Base-by-base conservation (phyloP, 2,888 invertebrate genomes). In the Cecidostiba fungosa region DNA sequence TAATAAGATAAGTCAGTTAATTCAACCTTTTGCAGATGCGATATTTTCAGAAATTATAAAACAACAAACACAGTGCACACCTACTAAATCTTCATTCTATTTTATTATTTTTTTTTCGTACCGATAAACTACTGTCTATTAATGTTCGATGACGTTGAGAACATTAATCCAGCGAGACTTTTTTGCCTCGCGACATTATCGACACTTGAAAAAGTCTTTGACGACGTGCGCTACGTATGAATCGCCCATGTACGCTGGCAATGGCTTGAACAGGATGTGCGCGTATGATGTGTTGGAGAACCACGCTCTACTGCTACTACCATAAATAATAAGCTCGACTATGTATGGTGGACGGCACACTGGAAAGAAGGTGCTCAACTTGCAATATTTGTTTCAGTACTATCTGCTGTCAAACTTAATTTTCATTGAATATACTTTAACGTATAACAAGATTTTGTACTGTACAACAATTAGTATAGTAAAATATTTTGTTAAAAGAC, bases 271-370 rank as follows among this genome's bases (percentile, higher is more conserved):
- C 89, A 90, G 90, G 90, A 89, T 89, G 89, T 87, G 82, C 88
- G 81, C 86, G 86, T 87, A 88, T 88, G 88, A 89, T 88, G 89
- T 89, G 87, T 88, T 88, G 88, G 85, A 87, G 76, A 79, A 88
- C 86, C 88, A 90, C 88, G 89, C 89, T 89, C 89, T 88, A 87
- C 87, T 89, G 89, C 88, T 87, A 87, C 88, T 89, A 88, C 90
- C 90, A 90, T 89, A 90, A 90, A 90, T 90, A 90, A 90, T 90
- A 89, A 89, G 89, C 87, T 77, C 29, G 85, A 78, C 84, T 85
- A 87, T 81, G 84, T 87, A 86, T 82, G 85, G 86, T 87, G 83
- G 86, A 76, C 54, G 54, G 54, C 36, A 32, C 36, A 59, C 54
- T 29, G 54, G 32, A 2, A 82, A 87, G 89, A 88, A 73, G 89